Evolutionary conservation across 2,797 vertebrate species (phyloP), one percentile per base, ranked within the genome.

Genomic region (Parauchenoglanis ngamensis): DNA sequence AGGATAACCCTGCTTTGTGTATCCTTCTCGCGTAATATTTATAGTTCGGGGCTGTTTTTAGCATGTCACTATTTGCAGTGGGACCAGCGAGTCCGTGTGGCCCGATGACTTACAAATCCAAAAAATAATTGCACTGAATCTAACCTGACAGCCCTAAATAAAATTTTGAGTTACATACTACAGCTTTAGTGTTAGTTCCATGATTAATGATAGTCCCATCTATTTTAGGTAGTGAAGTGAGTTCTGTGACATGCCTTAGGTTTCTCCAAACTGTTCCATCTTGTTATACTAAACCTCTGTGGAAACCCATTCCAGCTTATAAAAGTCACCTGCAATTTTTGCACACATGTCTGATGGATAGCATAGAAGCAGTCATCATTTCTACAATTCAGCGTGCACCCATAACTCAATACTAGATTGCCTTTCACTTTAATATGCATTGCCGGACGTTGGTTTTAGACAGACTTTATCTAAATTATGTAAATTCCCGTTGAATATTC

Each of bases 321-420:
- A 82, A 82, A 82, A 65, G 79, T 65, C 79, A 49, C 40, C 79
- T 65, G 13, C 59, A 65, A 65, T 82, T 82, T 79, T 63, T 82
- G 25, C 59, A 65, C 35, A 7, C 59, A 19, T n/a, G 40, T 57
- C 77, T 49, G 59, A 82, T 2, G 1, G 79, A 25, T 28, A 82
- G 59, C 7, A 31, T 65, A n/a, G n/a, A 63, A n/a, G n/a, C 78
- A 46, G 35, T 63, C 40, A 46, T 81, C 57, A 46, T 81, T 81
- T 35, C 63, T 46, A 81, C 79, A 49, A 4, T 28, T 65, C 13
- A 46, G 40, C 28, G 13, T 28, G 40, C 79, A 81, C 23, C 54
- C 23, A 63, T 63, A 49, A 65, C 13, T 19, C 25, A 28, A 46
- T 82, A 17, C 13, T 19, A 28, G 40, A 65, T n/a, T 28, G 25